Evolutionary conservation across 35 echinoderm and acorn worm genomes (phyloP).

Genomic region (Lytechinus pictus): DNA sequence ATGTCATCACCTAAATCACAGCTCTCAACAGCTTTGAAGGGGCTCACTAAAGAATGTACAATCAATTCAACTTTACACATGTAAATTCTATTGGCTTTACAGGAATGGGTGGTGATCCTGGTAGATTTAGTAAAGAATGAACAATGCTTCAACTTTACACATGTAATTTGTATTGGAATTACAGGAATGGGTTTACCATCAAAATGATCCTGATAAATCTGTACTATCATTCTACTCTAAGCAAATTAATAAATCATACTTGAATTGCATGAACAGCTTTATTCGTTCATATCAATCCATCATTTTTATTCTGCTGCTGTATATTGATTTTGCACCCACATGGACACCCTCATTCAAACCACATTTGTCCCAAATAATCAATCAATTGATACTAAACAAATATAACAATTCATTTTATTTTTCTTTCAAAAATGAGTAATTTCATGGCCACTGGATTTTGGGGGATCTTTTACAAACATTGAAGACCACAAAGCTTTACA

Average conservation of each 20-base stretch:
- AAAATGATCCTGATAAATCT: too few relatives aligned
- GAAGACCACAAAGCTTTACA: neutral
- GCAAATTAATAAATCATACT: too few relatives aligned
- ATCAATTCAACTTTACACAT: neutral
- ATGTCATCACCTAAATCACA: neutral
- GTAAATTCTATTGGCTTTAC: neutral
- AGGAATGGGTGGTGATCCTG: neutral
- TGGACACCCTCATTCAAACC: neutral
- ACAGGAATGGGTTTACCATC: too few relatives aligned
- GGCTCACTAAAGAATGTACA: neutral
- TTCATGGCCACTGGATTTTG: neutral
- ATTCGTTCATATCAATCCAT: too few relatives aligned
- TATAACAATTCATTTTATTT: neutral
- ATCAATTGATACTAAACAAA: slow-evolving; percentile 5
- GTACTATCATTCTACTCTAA: too few relatives aligned
- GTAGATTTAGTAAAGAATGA: neutral
- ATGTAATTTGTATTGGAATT: neutral
- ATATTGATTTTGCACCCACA: neutral
- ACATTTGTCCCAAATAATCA: neutral
- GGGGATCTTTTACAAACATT: neutral
- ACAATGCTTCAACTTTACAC: neutral
- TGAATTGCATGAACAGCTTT: too few relatives aligned
- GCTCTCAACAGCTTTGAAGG: neutral
- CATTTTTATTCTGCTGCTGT: too few relatives aligned
- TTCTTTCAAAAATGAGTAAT: neutral